Evolutionary conservation across 2,888 invertebrate species (phyloP), one percentile per base, ranked within the genome.

Genomic region (Hemicrepidius hirtus): DNA sequence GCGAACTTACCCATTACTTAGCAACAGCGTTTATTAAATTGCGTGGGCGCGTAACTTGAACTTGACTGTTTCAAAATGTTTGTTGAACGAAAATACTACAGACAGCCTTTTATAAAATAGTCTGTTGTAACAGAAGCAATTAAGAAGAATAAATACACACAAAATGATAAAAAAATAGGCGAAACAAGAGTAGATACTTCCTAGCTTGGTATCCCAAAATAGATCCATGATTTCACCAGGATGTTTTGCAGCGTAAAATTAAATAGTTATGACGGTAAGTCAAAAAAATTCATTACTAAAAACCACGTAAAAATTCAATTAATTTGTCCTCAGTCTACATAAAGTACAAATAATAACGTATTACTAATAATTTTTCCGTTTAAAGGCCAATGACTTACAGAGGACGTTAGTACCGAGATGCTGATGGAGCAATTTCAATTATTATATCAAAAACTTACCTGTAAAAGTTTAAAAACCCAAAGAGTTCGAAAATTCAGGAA

Each of bases 11-110:
- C 40, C 40, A 13, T 40, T 40, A n/a, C 16, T 18, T 46, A 18
- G 21, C 16, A 18, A 18, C 53, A 28, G 20, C 16, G 53, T 16
- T 53, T 24, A 10, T 6, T n/a, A 53, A 53, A 28, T 13, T 49
- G 63, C 35, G 63, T 63, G 32, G 63, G 63, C 46, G 63, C 49
- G 41, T 46, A 63, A 46, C 46, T 63, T 63, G 63, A 63, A 63
- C 46, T 63, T 63, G 63, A 63, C 62, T 62, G n/a, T 32, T 53
- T 21, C 10, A 10, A 28, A 53, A 13, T 1, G 40, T 21, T 9
- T 37, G 16, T 37, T n/a, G 13, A n/a, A 57, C 35, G 12, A 57
- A 57, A 57, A 57, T 32, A 37, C 18, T 12, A n/a, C 57, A 37
- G 57, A 32, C 35, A 16, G 3, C 24, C 21, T 21, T 35, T 21